Evolutionary conservation across 2,797 vertebrate species (phyloP), one percentile per base, ranked within the genome.

Genomic region (Chaunax sp.): DNA sequence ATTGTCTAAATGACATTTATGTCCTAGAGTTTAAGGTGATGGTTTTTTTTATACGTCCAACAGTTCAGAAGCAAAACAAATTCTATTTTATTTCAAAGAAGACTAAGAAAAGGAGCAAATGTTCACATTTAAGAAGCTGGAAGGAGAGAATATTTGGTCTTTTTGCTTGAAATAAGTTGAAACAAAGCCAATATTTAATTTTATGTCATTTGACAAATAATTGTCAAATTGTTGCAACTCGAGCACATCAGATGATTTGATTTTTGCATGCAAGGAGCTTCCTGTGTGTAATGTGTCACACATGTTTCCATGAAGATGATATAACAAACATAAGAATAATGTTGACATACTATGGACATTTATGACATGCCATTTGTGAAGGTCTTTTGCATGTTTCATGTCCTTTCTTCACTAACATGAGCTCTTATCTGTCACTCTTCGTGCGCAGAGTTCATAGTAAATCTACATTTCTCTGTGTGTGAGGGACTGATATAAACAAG

Each of bases 401-500:
- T 57, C 51, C 25, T 46, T 49, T 49, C 30, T 51, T 43, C 18
- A 13, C 26, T 15, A 28, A 7, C 18, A 23, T 41, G 26, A 50
- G n/a, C 30, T 61, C 23, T 46, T 10, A 64, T 69, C 33, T n/a
- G 6, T 41, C 6, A 14, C 4, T 0, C 47, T 43, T 40, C n/a
- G 45, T 15, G 37, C 25, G 46, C 19, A 44, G 10, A 72, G 60
- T 69, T 71, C 44, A 45, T 5, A 75, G 57, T 30, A 26, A 30
- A 64, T 59, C 61, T 65, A 37, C 40, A 56, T 45, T 37, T 64
- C 43, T 65, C n/a, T 22, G 16, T 47, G 25, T 55, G 50, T 58
- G 45, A 64, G n/a, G 53, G 55, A 38, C 58, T 78, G 62, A 73
- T 74, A 66, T 89, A 90, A 85, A 88, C 77, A 89, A 54, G 37